Evolutionary conservation across 2,797 vertebrate species (phyloP).

Genomic region (Coilia nasus): DNA sequence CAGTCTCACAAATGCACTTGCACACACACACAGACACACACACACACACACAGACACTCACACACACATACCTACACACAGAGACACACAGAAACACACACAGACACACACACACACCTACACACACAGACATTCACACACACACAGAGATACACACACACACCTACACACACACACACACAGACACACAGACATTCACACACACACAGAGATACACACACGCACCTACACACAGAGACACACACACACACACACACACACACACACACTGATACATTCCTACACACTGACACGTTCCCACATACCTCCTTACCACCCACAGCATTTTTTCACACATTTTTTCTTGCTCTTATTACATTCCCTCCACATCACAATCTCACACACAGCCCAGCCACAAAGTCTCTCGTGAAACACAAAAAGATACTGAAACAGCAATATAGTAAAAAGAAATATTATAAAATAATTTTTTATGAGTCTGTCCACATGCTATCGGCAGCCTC

Average conservation of each 20-base stretch:
- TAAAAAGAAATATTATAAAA: neutral
- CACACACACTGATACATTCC: too few relatives aligned
- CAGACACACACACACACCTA: neutral
- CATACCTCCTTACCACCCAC: too few relatives aligned
- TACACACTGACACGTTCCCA: too few relatives aligned
- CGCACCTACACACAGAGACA: too few relatives aligned
- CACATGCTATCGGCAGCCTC: neutral
- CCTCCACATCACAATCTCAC: too few relatives aligned
- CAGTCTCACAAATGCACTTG: too few relatives aligned
- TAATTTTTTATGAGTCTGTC: neutral
- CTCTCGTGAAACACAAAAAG: neutral
- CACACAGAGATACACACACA: neutral
- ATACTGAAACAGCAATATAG: neutral
- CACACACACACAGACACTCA: neutral
- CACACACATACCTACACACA: neutral
- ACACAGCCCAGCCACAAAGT: neutral
- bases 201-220: too few relatives aligned
- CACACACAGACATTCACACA: neutral
- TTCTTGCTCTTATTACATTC: too few relatives aligned
- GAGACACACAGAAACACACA: neutral
- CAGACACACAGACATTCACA: too few relatives aligned
- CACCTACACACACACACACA: too few relatives aligned
- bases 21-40: neutral
- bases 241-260: too few relatives aligned
- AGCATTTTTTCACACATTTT: too few relatives aligned